Conservation (phyloP, 2,888 invertebrate species). For the Tolmerus cingulatus region DNA sequence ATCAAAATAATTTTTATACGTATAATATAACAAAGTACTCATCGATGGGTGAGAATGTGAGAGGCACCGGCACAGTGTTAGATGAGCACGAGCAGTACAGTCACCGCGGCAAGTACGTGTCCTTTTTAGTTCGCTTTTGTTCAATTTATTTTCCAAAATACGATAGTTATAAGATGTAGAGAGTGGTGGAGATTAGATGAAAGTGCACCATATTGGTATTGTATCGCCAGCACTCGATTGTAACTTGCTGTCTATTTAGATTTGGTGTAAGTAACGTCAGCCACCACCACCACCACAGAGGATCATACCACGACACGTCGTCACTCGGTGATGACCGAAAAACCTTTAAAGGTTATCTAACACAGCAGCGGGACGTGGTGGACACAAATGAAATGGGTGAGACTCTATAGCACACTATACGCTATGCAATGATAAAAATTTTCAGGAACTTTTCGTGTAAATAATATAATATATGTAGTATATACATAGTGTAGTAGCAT, state of each 20-base stretch:
- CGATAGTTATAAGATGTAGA: not conserved
- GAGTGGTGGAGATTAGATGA: not conserved
- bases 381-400: slow-evolving; percentile 46
- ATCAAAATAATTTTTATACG: slow-evolving; percentile 29
- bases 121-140: not conserved
- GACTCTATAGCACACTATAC: not conserved
- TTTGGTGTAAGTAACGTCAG: slow-evolving; percentile 31
- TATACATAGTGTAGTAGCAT: not conserved
- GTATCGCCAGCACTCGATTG: slow-evolving; percentile 12
- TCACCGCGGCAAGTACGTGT: slow-evolving; percentile 41
- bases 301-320: not conserved
- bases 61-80: slow-evolving; percentile 43
- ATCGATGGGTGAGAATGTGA: not conserved
- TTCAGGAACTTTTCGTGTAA: not conserved
- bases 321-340: not conserved
- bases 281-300: slow-evolving; percentile 25
- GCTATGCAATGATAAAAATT: not conserved
- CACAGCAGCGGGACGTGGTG: slow-evolving; percentile 51
- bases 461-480: not conserved
- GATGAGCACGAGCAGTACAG: slow-evolving; percentile 46
- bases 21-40: slow-evolving; percentile 40
- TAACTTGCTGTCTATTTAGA: slow-evolving; percentile 35
- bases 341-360: slow-evolving; percentile 1
- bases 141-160: not conserved
- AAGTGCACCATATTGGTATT: slow-evolving; percentile 24